Base-by-base conservation (phyloP, 2,888 invertebrate species). In the Sphinx pinastri region DNA sequence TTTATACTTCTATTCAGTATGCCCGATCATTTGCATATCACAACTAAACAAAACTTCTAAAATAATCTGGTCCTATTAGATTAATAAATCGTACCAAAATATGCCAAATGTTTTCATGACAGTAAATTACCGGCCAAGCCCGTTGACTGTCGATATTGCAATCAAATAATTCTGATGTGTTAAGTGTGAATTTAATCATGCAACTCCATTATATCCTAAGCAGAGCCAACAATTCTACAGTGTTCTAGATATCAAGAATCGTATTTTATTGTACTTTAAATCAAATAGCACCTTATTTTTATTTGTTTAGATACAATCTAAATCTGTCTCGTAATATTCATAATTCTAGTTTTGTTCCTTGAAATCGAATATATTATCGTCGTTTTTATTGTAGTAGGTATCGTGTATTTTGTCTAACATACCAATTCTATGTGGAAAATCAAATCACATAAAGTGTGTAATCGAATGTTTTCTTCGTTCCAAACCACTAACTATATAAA, bases 151-250 rank as follows among this genome's bases (percentile, higher is more conserved):
- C 13, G 47, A 63, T 49, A 63, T 49, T 19, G 63, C 63, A 63
- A 63, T 63, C 63, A 13, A 63, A 16, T 19, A 13, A 49, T 49
- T 63, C 13, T 19, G 47, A 49, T 13, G 12, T 47, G 12, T 16
- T 11, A n/a, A 63, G 19, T 16, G 12, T 47, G 47, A 63, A 63
- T 19, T 49, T 63, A 63, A 63, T 63, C 47, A 63, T 63, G 49
- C 49, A 47, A 19, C 16, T 63, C 12, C 12, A 63, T 63, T 47
- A 19, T 49, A 63, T 49, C 63, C 63, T 63, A 63, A 47, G 49
- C 49, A 47, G 63, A 47, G 19, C 13, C 63, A 47, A 49, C 63
- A 19, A 19, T 19, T 63, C 49, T 13, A 25, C 12, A 16, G 19
- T 49, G 11, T 60, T 60, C 60, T 60, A 60, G 60, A 47, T 16